Percentiles rank a stretch among this genome's conserved stretches.
These are phyloP conservation scores for Diachasmimorpha longicaudata DNA, from an alignment of 1,140 invertebrate genomes.

Conservation along the genomic window DNA sequence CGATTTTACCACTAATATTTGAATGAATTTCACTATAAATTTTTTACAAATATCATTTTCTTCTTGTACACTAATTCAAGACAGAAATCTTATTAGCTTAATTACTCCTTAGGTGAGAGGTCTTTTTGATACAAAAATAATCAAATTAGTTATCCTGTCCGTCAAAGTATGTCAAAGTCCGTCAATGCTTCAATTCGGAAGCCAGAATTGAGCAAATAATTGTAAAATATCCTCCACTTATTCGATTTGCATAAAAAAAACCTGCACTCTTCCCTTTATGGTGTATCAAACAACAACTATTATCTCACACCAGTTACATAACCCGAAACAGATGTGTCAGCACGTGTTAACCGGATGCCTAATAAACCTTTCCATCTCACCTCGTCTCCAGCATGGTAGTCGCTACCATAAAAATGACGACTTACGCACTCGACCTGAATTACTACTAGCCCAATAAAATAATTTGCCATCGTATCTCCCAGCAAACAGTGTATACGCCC, in stretches of 20 bases:
- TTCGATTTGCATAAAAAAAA: neutral
- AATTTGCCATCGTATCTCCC: neutral
- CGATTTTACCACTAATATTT: too few species aligned
- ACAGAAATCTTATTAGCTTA: too few species aligned
- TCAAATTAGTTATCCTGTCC: too few species aligned
- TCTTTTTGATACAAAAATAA: too few species aligned
- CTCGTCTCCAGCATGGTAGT: neutral
- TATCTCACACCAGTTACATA: neutral
- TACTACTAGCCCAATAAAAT: neutral
- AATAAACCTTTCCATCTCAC: neutral
- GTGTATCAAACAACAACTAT: neutral
- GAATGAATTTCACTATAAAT: too few species aligned
- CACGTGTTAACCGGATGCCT: conserved; percentile 14
- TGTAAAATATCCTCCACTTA: too few species aligned
- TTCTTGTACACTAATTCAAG: too few species aligned
- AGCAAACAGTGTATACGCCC: neutral
- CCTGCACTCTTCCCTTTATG: neutral
- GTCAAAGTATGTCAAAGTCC: too few species aligned
- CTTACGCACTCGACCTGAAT: neutral
- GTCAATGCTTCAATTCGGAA: too few species aligned
- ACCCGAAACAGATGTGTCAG: conserved; percentile 22
- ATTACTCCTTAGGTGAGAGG: too few species aligned
- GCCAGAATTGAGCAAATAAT: too few species aligned
- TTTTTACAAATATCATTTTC: too few species aligned
- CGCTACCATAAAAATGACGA: neutral